Conservation (phyloP, 2,797 vertebrate genomes). For the Poliocrania exsul region DNA sequence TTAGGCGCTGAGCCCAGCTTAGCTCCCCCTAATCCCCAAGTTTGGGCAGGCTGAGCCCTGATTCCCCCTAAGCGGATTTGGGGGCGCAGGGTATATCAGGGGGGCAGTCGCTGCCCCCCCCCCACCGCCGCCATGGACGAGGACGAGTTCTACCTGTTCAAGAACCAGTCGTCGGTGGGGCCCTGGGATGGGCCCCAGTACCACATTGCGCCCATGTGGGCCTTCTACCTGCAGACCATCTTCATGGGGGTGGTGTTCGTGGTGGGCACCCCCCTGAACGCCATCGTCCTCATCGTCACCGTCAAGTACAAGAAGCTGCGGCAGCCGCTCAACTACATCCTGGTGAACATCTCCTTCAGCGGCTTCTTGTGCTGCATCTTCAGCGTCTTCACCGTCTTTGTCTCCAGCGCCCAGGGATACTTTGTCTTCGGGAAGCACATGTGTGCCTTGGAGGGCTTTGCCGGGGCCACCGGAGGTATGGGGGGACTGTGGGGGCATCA, state of each 20-base stretch:
- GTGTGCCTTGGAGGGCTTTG: conserved; percentile 75
- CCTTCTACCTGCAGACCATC: conserved; percentile 79
- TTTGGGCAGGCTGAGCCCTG: conserved; percentile 58
- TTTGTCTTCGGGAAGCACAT: conserved; percentile 77
- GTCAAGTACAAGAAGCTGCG: conserved; percentile 83
- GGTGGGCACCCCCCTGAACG: conserved; percentile 76
- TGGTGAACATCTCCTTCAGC: conserved; percentile 82
- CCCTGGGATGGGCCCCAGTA: conserved; percentile 86
- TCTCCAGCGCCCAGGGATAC: conserved; percentile 77
- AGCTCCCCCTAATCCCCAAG: conserved; percentile 63
- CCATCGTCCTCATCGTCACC: conserved; percentile 78
- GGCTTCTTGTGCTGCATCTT: conserved; percentile 80
- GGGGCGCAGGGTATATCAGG: conserved; percentile 33
- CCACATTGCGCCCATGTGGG: conserved; percentile 83
- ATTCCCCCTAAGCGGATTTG: conserved; percentile 63
- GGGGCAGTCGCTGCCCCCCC: neutral
- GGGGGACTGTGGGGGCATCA: neutral
- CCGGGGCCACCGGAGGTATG: conserved; percentile 72
- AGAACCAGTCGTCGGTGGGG: conserved; percentile 77
- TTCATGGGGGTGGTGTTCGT: conserved; percentile 85
- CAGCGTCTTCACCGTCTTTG: conserved; percentile 80
- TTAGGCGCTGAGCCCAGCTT: neutral
- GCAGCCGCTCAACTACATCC: conserved; percentile 85
- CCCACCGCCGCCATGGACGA: conserved; percentile 56
- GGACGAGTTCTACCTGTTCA: conserved; percentile 82